Percentiles rank a stretch among this genome's conserved stretches.
Conservation (phyloP, 2,888 invertebrate species). For the Protodeltote pygarga region DNA sequence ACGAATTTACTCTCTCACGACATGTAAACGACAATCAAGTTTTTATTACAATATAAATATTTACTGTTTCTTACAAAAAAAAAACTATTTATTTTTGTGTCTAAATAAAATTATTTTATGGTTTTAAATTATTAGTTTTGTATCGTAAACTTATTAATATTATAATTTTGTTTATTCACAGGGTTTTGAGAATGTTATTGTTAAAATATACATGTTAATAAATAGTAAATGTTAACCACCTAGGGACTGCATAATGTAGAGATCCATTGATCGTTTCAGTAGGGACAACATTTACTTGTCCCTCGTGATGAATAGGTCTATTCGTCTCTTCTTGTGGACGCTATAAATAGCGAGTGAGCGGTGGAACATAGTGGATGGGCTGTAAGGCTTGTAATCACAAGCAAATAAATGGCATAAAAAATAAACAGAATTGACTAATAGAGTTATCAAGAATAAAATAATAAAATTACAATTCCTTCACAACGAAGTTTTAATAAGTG, state of each 20-base stretch:
- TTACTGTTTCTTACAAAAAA: constrained; percentile 14
- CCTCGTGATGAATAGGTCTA: too few relatives aligned
- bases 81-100: constrained; percentile 13
- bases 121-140: constrained; percentile 7
- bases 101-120: constrained; percentile 19
- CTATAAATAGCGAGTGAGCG: too few relatives aligned
- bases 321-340: too few relatives aligned
- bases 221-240: constrained; percentile 5
- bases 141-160: constrained; percentile 16
- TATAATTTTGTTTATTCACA: constrained; percentile 11
- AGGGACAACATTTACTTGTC: neutral
- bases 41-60: constrained; percentile 39
- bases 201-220: constrained; percentile 14
- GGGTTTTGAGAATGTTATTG: neutral
- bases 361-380: too few relatives aligned
- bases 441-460: too few relatives aligned
- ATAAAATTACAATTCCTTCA: too few relatives aligned
- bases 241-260: neutral
- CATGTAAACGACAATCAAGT: constrained; percentile 17
- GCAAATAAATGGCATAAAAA: too few relatives aligned
- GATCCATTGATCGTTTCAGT: neutral
- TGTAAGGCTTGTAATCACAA: too few relatives aligned
- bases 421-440: too few relatives aligned
- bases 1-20: constrained; percentile 38
- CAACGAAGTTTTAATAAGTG: too few relatives aligned